Evolutionary conservation across 2,888 invertebrate species (phyloP).

Genomic region (Drosophila anomalata): DNA sequence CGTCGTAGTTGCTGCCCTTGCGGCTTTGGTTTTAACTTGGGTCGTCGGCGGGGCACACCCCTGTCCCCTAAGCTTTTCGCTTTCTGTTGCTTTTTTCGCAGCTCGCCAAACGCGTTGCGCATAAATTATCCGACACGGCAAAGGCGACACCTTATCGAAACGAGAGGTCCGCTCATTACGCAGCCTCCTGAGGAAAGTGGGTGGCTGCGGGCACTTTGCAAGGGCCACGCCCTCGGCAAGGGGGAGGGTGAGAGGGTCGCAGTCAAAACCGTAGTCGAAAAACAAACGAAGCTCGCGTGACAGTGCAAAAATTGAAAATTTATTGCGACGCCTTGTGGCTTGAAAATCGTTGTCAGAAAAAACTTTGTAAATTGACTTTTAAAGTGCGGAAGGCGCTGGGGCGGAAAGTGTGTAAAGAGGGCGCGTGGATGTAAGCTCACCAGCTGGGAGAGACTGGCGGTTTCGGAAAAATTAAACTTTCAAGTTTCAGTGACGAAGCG

Average conservation of each 20-base stretch:
- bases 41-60: constrained; percentile 23
- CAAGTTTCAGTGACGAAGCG: constrained; percentile 19
- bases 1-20: constrained; percentile 56
- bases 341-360: constrained; percentile 45
- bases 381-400: constrained; percentile 43
- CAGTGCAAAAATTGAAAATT: constrained; percentile 76
- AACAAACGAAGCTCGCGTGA: constrained; percentile 57
- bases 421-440: constrained; percentile 21
- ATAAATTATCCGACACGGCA: constrained; percentile 66
- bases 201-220: constrained; percentile 23
- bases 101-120: constrained; percentile 65
- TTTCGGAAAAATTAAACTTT: not conserved
- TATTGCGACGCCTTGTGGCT: constrained; percentile 70
- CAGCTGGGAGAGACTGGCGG: not conserved
- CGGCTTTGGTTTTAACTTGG: constrained; percentile 74
- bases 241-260: not conserved
- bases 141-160: constrained; percentile 71
- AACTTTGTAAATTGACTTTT: constrained; percentile 69
- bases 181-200: constrained; percentile 41
- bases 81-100: constrained; percentile 27
- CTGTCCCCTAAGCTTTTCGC: not conserved
- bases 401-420: not conserved
- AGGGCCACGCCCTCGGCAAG: not conserved
- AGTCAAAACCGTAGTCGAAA: constrained; percentile 9
- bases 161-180: constrained; percentile 64